Evolutionary conservation across 2,113 vertebrate genomes (phyloP), one percentile per base, ranked within the genome.

Genomic region (Oryzias celebensis): DNA sequence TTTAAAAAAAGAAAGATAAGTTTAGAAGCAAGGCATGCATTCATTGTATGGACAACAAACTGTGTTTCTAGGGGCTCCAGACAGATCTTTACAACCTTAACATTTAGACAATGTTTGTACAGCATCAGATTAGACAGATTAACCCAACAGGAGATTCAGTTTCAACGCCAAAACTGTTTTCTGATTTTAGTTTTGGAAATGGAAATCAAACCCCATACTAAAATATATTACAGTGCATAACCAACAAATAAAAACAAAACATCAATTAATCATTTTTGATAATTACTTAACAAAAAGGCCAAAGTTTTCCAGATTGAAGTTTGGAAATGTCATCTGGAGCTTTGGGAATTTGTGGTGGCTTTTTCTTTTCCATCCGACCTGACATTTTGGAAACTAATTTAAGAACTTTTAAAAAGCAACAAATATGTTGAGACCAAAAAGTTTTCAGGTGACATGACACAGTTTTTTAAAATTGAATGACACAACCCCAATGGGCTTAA

Each of bases 261-360:
- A 55, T 28, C 1, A 36, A 48, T 54, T 22, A n/a, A 53, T 53
- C 16, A 13, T 17, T 36, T 16, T 14, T 44, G 36, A 13, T 45
- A 43, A 41, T 18, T 57, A 43, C 23, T 18, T 14, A 44, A 45
- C 23, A 69, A 48, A 61, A 20, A 18, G 0, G 13, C 15, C 3
- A 52, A 49, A 36, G 3, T 44, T 44, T 43, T 52, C 31, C 23
- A 6, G 6, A 20, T 24, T 41, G 15, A 8, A 41, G 3, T 20
- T 61, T 23, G 28, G 7, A 63, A 64, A 70, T 56, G 14, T 55
- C 54, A 68, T 41, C 3, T 7, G 16, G 3, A 16, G 8, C 41
- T 57, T 12, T 49, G 31, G 52, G 62, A 65, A 17, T 22, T 7
- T 2, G 18, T 1, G 14, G 24, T 54, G 17, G 14, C 50, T 26